Conservation (phyloP, 2,113 vertebrate species). For the Philantomba maxwellii region DNA sequence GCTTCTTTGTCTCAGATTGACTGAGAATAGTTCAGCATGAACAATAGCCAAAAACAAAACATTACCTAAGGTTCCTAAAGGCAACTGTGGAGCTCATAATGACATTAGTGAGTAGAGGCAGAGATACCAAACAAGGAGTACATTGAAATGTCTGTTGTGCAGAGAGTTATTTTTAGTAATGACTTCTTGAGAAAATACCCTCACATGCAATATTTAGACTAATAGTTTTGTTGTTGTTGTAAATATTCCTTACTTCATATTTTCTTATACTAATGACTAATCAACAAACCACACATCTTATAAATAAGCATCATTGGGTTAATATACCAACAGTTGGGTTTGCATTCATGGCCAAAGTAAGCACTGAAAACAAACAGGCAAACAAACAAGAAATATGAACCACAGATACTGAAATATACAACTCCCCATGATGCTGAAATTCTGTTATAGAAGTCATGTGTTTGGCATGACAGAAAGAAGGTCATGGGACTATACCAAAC, state of each 20-base stretch:
- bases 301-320: not conserved
- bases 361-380: not conserved
- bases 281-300: not conserved
- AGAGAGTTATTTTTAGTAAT: not conserved
- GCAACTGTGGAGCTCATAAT: no score
- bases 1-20: not conserved
- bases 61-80: not conserved
- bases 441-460: not conserved
- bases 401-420: not conserved
- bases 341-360: not conserved
- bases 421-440: not conserved
- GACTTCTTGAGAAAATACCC: not conserved
- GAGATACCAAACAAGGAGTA: not conserved
- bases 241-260: not conserved
- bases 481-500: not conserved
- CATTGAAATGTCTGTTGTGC: not conserved
- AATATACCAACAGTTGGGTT: not conserved
- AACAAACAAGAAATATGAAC: not conserved
- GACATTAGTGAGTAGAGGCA: not conserved
- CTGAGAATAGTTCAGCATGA: not conserved
- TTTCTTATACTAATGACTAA: not conserved
- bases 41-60: not conserved
- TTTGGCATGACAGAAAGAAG: not conserved
- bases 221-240: not conserved
- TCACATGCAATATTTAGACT: not conserved